These are phyloP conservation scores for Papilio aristodemus DNA, from an alignment of 1,140 invertebrate genomes.

Conservation along the genomic window DNA sequence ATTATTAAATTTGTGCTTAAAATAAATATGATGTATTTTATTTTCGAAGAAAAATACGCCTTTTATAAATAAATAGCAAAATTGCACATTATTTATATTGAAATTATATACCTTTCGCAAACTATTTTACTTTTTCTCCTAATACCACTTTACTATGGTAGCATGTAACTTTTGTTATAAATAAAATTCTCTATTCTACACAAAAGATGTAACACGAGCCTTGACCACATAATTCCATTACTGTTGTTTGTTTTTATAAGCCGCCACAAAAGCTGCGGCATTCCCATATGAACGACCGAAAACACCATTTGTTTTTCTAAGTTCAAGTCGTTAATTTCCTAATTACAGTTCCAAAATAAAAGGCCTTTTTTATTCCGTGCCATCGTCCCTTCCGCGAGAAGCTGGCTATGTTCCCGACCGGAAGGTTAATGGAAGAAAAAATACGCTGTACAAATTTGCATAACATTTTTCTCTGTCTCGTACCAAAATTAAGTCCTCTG, in stretches of 20 bases:
- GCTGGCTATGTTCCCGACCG: constrained; percentile 48
- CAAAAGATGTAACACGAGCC: not conserved
- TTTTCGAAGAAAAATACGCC: too few relatives aligned
- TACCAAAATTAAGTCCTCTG: constrained; percentile 69
- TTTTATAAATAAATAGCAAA: too few relatives aligned
- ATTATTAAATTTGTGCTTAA: not conserved
- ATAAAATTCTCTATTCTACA: not conserved
- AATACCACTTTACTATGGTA: too few relatives aligned
- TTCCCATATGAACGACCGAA: constrained; percentile 57
- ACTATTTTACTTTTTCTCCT: not conserved
- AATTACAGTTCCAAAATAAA: constrained; percentile 76
- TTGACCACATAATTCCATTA: constrained; percentile 26
- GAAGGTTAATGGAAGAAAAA: constrained; percentile 78
- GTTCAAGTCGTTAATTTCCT: constrained; percentile 75
- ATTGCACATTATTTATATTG: too few relatives aligned
- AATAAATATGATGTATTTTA: too few relatives aligned
- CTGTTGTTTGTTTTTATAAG: constrained; percentile 45
- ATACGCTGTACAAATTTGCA: constrained; percentile 78
- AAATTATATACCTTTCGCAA: too few relatives aligned
- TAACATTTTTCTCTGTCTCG: constrained; percentile 74
- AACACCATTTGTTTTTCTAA: constrained; percentile 66
- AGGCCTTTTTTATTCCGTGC: constrained; percentile 63
- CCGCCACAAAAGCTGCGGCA: constrained; percentile 52
- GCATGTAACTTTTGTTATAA: not conserved
- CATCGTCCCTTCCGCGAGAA: constrained; percentile 50